phyloP scores from a whole-genome alignment of 2,888 invertebrate species.

The Pogonocherus hispidulus region DNA sequence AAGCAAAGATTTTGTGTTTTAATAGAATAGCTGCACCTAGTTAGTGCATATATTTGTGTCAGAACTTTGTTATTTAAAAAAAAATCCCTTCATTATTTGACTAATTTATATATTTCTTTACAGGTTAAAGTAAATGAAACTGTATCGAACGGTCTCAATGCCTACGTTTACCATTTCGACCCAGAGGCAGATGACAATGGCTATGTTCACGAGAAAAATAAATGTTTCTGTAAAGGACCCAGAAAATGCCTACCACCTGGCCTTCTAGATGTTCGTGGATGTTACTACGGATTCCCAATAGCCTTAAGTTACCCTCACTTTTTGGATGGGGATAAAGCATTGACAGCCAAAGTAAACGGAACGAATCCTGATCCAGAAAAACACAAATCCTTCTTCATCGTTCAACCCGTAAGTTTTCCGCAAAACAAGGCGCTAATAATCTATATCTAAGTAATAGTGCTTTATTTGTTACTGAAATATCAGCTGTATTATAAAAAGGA shows the following conservation, averaged over 20 bases:
- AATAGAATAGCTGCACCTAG: too few relatives aligned
- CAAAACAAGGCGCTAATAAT: too few relatives aligned
- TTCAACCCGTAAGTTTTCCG: conserved; percentile 80
- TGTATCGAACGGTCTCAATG: conserved; percentile 74
- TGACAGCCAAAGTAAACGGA: conserved; percentile 78
- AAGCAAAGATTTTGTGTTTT: too few relatives aligned
- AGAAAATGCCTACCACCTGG: conserved; percentile 81
- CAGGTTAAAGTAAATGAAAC: conserved; percentile 77
- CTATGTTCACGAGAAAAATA: conserved; percentile 77
- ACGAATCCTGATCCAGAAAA: conserved; percentile 73
- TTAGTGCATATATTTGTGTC: too few relatives aligned
- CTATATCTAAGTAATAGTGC: too few relatives aligned
- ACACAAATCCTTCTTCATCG: conserved; percentile 80
- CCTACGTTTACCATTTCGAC: conserved; percentile 82
- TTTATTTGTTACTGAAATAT: too few relatives aligned
- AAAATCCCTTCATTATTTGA: too few relatives aligned
- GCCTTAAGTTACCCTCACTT: conserved; percentile 92
- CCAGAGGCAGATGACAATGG: conserved; percentile 86
- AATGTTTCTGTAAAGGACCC: conserved; percentile 80
- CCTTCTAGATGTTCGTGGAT: conserved; percentile 85
- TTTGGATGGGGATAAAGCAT: conserved; percentile 78
- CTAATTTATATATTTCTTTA: too few relatives aligned
- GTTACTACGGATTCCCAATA: conserved; percentile 93
- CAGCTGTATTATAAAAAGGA: too few relatives aligned
- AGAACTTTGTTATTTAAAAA: too few relatives aligned